Evolutionary conservation across 2,113 vertebrate species (phyloP).

Genomic region (Gallinago jamesoni): DNA sequence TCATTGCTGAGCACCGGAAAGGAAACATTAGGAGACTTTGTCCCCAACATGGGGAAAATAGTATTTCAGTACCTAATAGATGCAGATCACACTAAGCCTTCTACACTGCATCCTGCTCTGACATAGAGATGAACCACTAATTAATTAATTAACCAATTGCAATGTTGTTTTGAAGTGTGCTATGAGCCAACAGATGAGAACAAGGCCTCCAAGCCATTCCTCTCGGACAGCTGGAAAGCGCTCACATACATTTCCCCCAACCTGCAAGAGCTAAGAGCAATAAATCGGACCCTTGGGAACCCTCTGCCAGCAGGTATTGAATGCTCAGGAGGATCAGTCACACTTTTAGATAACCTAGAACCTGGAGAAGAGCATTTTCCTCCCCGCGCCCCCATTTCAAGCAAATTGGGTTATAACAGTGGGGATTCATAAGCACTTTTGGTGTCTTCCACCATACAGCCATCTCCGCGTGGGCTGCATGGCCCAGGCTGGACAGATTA

Average conservation of each 20-base stretch:
- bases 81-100: not conserved
- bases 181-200: constrained; percentile 88
- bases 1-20: not conserved
- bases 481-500: not conserved
- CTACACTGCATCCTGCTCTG: not conserved
- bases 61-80: not conserved
- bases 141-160: not conserved
- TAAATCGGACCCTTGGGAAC: constrained; percentile 81
- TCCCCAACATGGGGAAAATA: not conserved
- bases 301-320: constrained; percentile 80
- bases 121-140: not conserved
- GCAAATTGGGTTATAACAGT: not conserved
- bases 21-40: not conserved
- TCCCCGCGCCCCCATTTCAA: not conserved
- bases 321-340: not conserved
- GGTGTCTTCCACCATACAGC: not conserved
- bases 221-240: constrained; percentile 87
- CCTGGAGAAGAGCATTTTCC: not conserved
- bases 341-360: not conserved
- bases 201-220: constrained; percentile 88
- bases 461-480: not conserved
- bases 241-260: constrained; percentile 87
- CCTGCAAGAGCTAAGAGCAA: constrained; percentile 82
- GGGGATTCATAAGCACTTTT: not conserved
- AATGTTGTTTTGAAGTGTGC: constrained; percentile 81